These are phyloP conservation scores for Pantelozetes paolii DNA, from an alignment of 2,888 invertebrate genomes.

Conservation along the genomic window DNA sequence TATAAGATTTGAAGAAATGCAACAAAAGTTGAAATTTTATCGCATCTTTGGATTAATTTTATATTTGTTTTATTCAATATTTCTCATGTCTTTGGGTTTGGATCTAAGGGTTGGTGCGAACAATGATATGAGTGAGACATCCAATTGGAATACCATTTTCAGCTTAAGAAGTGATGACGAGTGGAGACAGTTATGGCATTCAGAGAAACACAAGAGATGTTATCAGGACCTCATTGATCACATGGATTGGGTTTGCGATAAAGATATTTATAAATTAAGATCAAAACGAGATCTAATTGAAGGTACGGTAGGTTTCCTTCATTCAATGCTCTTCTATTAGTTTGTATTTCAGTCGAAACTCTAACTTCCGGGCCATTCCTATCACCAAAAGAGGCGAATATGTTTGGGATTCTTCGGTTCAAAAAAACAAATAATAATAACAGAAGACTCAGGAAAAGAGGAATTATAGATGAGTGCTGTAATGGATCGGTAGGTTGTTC, in stretches of 20 bases:
- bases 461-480: constrained; percentile 62
- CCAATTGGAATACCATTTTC: constrained; percentile 41
- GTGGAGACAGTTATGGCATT: constrained; percentile 61
- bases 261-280: constrained; percentile 59
- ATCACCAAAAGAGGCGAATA: constrained; percentile 35
- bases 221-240: constrained; percentile 59
- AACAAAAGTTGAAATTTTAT: background rate
- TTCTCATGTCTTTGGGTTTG: background rate
- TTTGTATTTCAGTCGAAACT: background rate
- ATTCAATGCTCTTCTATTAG: background rate
- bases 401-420: constrained; percentile 32
- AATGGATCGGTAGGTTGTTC: constrained; percentile 57
- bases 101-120: background rate
- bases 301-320: background rate
- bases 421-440: constrained; percentile 38
- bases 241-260: constrained; percentile 62
- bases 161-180: constrained; percentile 54
- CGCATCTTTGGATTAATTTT: background rate
- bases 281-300: constrained; percentile 27
- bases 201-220: constrained; percentile 60
- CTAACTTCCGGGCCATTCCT: constrained; percentile 11
- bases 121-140: constrained; percentile 12
- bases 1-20: background rate
- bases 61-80: background rate
- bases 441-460: constrained; percentile 45